phyloP scores from a whole-genome alignment of 2,797 vertebrate genomes.

The Melanotaenia parkinsoni region DNA sequence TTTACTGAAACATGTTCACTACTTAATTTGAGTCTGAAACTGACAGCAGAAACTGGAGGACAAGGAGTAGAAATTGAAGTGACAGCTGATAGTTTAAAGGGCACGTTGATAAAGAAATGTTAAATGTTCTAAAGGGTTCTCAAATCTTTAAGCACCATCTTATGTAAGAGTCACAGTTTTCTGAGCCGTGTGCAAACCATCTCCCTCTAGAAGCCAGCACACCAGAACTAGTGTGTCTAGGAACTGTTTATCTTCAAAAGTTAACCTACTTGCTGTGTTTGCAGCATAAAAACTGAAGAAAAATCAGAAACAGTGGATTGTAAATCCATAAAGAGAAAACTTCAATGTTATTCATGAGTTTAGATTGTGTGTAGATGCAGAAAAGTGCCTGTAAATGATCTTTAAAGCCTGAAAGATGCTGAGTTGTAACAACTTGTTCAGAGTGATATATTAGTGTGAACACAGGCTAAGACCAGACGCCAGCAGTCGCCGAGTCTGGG shows the following conservation, averaged over 20 bases:
- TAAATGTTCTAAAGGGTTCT: background rate
- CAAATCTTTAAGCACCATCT: background rate
- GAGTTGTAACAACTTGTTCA: conserved; percentile 35
- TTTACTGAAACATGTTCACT: background rate
- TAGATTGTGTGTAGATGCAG: conserved; percentile 20
- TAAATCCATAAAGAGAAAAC: conserved; percentile 16
- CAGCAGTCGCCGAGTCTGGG: conserved; percentile 26
- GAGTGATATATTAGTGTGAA: conserved; percentile 29
- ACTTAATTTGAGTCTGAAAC: background rate
- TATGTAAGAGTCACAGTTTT: background rate
- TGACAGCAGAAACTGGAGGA: background rate
- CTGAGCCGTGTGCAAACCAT: background rate
- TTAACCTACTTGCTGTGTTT: conserved; percentile 23
- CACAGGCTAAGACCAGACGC: conserved; percentile 31
- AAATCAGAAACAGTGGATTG: conserved; percentile 24
- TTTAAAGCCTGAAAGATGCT: conserved; percentile 42
- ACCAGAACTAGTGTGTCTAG: background rate
- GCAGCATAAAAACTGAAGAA: conserved; percentile 7
- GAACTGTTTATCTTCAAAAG: conserved; percentile 11
- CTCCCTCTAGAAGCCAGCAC: conserved; percentile 1
- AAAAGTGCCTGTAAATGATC: conserved; percentile 37
- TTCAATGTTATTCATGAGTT: conserved; percentile 27
- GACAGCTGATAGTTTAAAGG: background rate
- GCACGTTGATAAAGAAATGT: background rate
- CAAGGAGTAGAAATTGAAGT: too few relatives aligned